A percentile compares a stretch with the other conserved stretches of the same genome.
phyloP scores from a whole-genome alignment of 2,797 vertebrate species.

The Cossypha polioptera region DNA sequence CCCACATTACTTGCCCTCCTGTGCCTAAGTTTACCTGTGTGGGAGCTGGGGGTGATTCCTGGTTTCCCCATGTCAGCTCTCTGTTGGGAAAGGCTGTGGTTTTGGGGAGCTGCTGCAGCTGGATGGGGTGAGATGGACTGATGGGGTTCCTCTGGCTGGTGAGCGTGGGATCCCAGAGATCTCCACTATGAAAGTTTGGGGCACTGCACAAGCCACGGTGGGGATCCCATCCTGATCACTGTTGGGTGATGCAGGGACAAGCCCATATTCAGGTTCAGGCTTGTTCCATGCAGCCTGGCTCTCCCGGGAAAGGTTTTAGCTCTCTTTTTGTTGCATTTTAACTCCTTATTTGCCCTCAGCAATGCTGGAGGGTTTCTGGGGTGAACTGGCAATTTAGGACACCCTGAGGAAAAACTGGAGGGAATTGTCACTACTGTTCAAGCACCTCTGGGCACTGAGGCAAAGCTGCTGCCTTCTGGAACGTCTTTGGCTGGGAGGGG shows the following conservation, averaged over 20 bases:
- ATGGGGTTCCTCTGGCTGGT: background rate
- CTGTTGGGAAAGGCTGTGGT: background rate
- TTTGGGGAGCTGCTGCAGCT: background rate
- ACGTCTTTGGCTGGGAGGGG: background rate
- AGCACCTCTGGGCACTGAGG: background rate
- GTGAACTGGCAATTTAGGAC: background rate
- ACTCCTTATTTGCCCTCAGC: background rate
- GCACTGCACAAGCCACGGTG: background rate
- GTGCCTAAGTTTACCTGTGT: background rate
- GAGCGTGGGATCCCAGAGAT: background rate
- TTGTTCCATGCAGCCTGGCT: background rate
- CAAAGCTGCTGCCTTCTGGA: background rate
- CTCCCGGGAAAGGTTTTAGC: background rate
- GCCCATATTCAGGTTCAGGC: background rate
- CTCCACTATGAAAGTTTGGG: fast-evolving
- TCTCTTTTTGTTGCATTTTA: background rate
- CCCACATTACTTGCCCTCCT: fast-evolving
- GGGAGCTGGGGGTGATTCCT: background rate
- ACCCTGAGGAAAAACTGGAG: background rate
- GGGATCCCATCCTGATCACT: background rate
- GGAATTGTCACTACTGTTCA: background rate
- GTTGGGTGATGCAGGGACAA: background rate
- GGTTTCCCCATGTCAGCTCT: background rate
- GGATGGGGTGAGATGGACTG: background rate
- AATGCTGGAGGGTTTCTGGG: background rate